phyloP scores from a whole-genome alignment of 2,113 vertebrate genomes.

The Pavo muticus region DNA sequence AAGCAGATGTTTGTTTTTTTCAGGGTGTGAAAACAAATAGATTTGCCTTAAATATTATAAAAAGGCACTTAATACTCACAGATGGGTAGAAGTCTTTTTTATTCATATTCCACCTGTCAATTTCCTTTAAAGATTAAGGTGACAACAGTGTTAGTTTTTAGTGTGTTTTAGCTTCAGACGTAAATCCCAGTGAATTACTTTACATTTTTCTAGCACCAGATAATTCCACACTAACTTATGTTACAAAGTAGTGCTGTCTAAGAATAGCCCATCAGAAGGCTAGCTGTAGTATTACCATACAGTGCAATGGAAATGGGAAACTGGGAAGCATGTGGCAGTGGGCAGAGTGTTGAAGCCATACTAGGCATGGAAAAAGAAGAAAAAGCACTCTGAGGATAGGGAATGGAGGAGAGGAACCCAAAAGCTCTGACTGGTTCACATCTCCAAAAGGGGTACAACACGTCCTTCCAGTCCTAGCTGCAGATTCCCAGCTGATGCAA shows the following conservation, averaged over 20 bases:
- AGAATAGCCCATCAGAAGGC: not conserved
- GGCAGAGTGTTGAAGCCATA: not conserved
- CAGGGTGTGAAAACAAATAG: not conserved
- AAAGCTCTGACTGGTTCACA: not conserved
- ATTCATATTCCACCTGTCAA: not conserved
- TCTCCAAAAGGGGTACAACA: rapidly evolving
- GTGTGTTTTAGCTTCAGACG: not conserved
- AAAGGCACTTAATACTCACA: not conserved
- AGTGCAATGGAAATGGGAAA: not conserved
- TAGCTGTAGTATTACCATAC: not conserved
- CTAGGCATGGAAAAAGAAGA: not conserved
- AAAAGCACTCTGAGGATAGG: not conserved
- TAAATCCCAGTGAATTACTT: not conserved
- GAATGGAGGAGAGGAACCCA: not conserved
- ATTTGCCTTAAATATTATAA: not conserved
- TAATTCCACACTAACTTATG: not conserved
- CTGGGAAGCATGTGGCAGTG: not conserved
- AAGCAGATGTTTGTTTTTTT: not conserved
- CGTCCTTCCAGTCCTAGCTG: rapidly evolving
- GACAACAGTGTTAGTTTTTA: not conserved
- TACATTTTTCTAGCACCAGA: not conserved
- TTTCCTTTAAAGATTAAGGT: not conserved
- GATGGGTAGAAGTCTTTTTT: not conserved
- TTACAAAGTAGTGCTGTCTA: not conserved
- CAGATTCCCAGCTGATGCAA: not conserved